Evolutionary conservation across 2,888 invertebrate species (phyloP).

Genomic region (Agrotis clavis): DNA sequence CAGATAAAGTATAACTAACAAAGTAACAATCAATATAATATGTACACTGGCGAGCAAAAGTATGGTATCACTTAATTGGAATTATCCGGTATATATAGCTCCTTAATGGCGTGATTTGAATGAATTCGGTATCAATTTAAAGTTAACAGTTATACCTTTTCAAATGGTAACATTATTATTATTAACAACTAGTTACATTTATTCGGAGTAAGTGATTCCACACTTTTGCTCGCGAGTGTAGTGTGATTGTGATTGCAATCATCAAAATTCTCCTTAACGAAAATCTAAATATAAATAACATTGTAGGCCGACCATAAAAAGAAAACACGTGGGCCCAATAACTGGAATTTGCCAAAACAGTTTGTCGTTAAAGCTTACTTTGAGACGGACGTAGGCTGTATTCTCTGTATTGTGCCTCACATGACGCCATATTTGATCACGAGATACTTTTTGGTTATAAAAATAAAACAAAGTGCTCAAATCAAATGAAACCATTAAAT

Average conservation of each 20-base stretch:
- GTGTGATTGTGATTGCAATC: not conserved
- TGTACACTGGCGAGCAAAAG: no score
- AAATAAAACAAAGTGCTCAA: conserved; percentile 11
- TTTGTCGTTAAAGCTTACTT: conserved; percentile 50
- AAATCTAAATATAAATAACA: conserved; percentile 49
- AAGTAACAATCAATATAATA: not conserved
- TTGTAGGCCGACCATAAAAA: conserved; percentile 50
- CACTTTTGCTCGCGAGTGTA: not conserved
- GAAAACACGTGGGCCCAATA: conserved; percentile 57
- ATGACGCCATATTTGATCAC: conserved; percentile 42
- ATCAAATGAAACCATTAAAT: conserved; percentile 14
- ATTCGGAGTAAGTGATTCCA: no score
- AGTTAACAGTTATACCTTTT: no score
- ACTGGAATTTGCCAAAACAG: conserved; percentile 63
- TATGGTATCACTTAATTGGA: no score
- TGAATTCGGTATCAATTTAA: no score
- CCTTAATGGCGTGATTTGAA: no score
- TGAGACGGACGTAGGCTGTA: conserved; percentile 58
- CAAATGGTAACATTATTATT: no score
- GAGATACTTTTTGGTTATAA: conserved; percentile 21
- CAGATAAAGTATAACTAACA: not conserved
- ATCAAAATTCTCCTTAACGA: conserved; percentile 23
- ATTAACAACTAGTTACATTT: no score
- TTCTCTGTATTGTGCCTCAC: conserved; percentile 44
- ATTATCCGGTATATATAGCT: no score